A percentile compares a stretch with the other conserved stretches of the same genome.
phyloP scores from a whole-genome alignment of 2,113 vertebrate genomes.

The Gulo gulo region DNA sequence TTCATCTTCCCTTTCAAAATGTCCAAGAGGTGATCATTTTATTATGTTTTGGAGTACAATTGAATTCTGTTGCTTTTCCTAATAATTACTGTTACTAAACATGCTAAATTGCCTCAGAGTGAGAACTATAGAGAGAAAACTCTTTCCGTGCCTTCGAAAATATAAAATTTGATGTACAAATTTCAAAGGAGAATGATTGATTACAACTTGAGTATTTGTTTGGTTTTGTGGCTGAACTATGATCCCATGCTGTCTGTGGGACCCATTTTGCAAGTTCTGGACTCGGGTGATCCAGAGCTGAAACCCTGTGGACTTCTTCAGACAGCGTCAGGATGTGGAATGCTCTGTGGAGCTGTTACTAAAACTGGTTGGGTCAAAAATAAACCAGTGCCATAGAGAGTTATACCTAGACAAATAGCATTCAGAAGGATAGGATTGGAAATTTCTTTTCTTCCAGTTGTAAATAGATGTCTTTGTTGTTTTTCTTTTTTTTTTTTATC shows the following conservation, averaged over 20 bases:
- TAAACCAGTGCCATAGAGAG: rapidly evolving
- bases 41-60: background rate
- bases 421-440: background rate
- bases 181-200: slow-evolving; percentile 57
- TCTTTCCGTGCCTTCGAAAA: slow-evolving; percentile 44
- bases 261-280: slow-evolving; percentile 64
- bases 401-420: background rate
- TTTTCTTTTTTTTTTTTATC: background rate
- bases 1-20: slow-evolving; percentile 29
- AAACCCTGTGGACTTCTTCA: slow-evolving; percentile 46
- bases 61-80: background rate
- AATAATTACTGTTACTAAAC: background rate
- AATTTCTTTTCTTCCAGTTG: slow-evolving; percentile 15
- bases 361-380: background rate
- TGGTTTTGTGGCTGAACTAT: slow-evolving; percentile 1
- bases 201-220: slow-evolving; percentile 28
- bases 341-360: background rate
- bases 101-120: background rate
- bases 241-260: slow-evolving; percentile 62
- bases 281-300: slow-evolving; percentile 60
- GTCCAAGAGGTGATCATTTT: background rate
- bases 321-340: background rate
- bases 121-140: background rate
- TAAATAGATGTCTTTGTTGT: slow-evolving; percentile 45
- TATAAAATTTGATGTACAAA: background rate